Evolutionary conservation across 2,113 vertebrate genomes (phyloP), one percentile per base, ranked within the genome.

Genomic region (Mesocricetus auratus): DNA sequence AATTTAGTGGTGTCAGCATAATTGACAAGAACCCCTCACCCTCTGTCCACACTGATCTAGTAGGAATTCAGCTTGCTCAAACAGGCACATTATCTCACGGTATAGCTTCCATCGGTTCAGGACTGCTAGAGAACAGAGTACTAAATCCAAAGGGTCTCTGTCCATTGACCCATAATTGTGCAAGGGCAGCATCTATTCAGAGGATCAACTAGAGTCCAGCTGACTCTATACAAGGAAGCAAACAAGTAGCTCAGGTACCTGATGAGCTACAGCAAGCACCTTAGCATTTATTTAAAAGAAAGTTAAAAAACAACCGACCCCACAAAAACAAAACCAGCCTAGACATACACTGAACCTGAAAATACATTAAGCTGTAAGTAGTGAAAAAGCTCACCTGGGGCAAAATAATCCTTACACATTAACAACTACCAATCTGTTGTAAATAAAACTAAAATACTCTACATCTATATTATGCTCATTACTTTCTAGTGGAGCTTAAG

Each of bases 1-100:
- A 98, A 71, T 95, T 96, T 45, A 97, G 95, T 9, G 5, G 90
- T 98, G 98, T 98, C 77, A 96, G 94, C 98, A 97, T 97, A 98
- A 98, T 97, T 96, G 83, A 6, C 89, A 74, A 90, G 71, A 96
- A 97, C 95, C 94, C 95, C 88, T 97, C 90, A 97, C 93, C 82
- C 74, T 79, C 71, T 78, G 68, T 60, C 86, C 68, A 87, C 78
- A 16, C 1, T 71, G 71, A 89, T 39, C 31, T 50, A 88, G 97
- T 90, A 97, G 90, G 86, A 94, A 77, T 82, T 89, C 87, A 89
- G 69, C 94, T 98, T 96, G 91, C 90, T 85, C 26, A 78, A 88
- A 89, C 86, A 95, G 95, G 92, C 62, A 75, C 85, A 81, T 50
- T 22, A 89, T 82, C 88, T 90, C 82, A 74, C 75, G 88, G 66